phyloP scores from a whole-genome alignment of 1,140 invertebrate species.

The Triops longicaudatus region DNA sequence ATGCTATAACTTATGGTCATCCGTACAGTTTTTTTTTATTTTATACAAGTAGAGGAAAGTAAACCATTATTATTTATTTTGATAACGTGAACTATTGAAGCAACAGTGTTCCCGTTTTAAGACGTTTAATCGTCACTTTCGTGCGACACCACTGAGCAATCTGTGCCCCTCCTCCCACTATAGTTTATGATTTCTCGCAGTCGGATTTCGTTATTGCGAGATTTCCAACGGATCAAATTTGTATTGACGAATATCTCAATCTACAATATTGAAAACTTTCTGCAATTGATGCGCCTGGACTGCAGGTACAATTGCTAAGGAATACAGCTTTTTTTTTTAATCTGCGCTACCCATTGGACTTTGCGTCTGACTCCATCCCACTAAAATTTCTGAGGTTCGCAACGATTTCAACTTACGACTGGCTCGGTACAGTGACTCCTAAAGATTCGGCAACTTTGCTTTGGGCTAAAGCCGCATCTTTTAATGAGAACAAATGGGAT shows the following conservation, averaged over 20 bases:
- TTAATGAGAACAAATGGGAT: slow-evolving; percentile 73
- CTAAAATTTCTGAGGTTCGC: background rate
- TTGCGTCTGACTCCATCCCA: background rate
- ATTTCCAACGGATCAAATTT: background rate
- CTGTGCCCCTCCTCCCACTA: no score
- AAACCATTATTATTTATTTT: no score
- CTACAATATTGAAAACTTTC: slow-evolving; percentile 1
- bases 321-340: background rate
- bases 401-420: background rate
- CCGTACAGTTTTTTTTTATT: no score
- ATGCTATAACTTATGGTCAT: no score
- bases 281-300: background rate
- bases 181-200: no score
- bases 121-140: no score
- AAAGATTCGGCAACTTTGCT: slow-evolving; percentile 66
- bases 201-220: no score
- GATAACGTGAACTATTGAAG: no score
- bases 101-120: no score
- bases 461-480: slow-evolving; percentile 78
- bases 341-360: background rate
- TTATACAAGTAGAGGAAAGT: no score
- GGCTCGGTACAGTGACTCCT: slow-evolving; percentile 43
- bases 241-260: background rate
- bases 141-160: no score
- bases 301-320: slow-evolving; percentile 15